These are phyloP conservation scores for Acipenser oxyrinchus DNA, from an alignment of 2,797 vertebrate species.

Conservation along the genomic window DNA sequence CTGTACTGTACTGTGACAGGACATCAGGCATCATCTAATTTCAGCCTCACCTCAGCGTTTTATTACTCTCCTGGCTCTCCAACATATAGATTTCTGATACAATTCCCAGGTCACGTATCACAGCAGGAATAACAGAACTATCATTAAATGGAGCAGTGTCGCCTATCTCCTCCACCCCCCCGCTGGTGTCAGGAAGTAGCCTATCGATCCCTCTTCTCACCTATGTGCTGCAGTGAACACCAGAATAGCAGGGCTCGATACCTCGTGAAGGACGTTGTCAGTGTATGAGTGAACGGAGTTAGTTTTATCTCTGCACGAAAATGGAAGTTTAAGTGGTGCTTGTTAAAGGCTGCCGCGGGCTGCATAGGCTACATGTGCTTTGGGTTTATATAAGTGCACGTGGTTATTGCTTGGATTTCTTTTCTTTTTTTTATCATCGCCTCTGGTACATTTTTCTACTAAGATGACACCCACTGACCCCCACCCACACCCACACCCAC, in stretches of 20 bases:
- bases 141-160: not conserved
- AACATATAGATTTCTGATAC: slow-evolving; percentile 3
- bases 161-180: not conserved
- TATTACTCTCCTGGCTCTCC: not conserved
- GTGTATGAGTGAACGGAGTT: not conserved
- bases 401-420: too few relatives aligned
- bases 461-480: too few relatives aligned
- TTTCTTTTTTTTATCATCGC: too few relatives aligned
- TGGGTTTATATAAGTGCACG: too few relatives aligned
- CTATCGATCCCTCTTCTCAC: not conserved
- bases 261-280: not conserved
- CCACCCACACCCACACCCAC: too few relatives aligned
- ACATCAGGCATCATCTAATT: not conserved
- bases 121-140: not conserved
- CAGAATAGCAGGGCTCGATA: not conserved
- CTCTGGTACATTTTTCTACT: too few relatives aligned
- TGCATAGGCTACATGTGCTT: too few relatives aligned
- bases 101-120: slow-evolving; percentile 1
- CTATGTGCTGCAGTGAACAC: not conserved
- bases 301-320: too few relatives aligned
- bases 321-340: too few relatives aligned
- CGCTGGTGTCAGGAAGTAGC: not conserved
- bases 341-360: too few relatives aligned
- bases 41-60: not conserved
- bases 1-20: not conserved